Base-by-base conservation (phyloP, 2,797 vertebrate species). In the Hippocampus kuda region DNA sequence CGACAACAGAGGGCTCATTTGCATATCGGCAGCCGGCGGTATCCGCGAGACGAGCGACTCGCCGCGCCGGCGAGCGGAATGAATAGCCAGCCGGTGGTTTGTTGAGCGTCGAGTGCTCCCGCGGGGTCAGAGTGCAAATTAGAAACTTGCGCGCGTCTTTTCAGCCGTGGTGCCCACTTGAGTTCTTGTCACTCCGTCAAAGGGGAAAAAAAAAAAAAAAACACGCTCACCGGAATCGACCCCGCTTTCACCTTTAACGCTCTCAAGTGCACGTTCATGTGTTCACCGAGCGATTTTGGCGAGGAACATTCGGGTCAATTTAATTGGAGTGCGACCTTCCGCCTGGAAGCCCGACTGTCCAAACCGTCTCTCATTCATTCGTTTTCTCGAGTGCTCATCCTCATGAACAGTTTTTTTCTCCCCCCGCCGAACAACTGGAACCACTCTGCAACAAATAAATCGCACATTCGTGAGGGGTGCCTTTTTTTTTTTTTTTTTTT, bases 1-100 rank as follows among this genome's bases (percentile, higher is more conserved):
- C 9, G 49, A 6, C 20, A 22, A 61, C 59, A 38, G 22, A 61
- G 59, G 34, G 59, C 75, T 69, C 65, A 75, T 62, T 41, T 70
- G 68, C 71, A 73, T 78, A 7, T 60, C 27, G 9, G 44, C 44
- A 16, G 15, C 13, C 46, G 46, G 34, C 34, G 34, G 34, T 48
- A 16, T 4, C 9, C 12, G 9, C 4, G 18, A 51, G 7, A 22
- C 18, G 49, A 51, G 16, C 18, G 49, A 20, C 18, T 51, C 49
- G 49, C 8, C 49, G 18, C 18, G 3, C 5, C 48, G 16, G 48
- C 9, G 15, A 48, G 46, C 13, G 16, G 46, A 48, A 48, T 48
- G 46, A 48, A 48, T 15, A 48, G 46, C 34, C 49, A 30, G 12
- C 22, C 34, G 16, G 57, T 60, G 59, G 6, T 34, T 34, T 18